Base-by-base conservation (phyloP, 2,797 vertebrate genomes). In the Karalla daura region DNA sequence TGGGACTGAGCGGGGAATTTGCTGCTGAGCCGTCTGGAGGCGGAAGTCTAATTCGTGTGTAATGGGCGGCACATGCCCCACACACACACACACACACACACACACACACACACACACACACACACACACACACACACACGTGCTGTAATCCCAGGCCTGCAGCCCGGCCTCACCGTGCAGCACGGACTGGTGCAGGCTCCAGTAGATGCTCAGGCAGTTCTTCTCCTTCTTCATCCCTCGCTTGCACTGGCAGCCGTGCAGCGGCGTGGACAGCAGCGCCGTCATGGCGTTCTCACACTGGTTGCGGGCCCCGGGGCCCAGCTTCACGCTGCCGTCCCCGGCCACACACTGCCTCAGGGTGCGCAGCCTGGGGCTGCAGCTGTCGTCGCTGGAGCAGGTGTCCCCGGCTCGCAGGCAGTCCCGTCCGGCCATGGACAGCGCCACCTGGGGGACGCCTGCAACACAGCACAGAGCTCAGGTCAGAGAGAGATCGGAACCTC, bases 221-320 rank as follows among this genome's bases (percentile, higher is more conserved):
- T 98, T 98, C 83, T 98, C 96, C 73, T 92, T 96, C 74, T 97
- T 98, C 96, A 97, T 97, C 63, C 96, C 96, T 5, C 96, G 76
- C 73, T 96, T 96, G 85, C 96, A 98, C 64, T 96, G 95, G 92
- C 96, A 98, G 84, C 94, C 94, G 0, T 95, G 95, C 11, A 98
- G 93, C 1, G 96, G 95, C 43, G 94, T 96, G 91, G 96, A 94
- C 62, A 96, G 93, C 27, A 98, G 93, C 0, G 96, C 96, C 0
- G 86, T 93, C 63, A 97, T 95, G 0, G 96, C 96, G 10, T 92
- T 95, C 70, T 94, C 92, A 40, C 96, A 98, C 88, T 97, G 96
- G 91, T 87, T 97, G 7, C 94, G 93, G 2, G 96, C 96, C 0
- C 90, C 95, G 0, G 96, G 96, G 1, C 96, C 95, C 83, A 97